Percentiles rank a stretch among this genome's conserved stretches.
Conservation (phyloP, 2,888 invertebrate species). For the Apotomis betuletana region DNA sequence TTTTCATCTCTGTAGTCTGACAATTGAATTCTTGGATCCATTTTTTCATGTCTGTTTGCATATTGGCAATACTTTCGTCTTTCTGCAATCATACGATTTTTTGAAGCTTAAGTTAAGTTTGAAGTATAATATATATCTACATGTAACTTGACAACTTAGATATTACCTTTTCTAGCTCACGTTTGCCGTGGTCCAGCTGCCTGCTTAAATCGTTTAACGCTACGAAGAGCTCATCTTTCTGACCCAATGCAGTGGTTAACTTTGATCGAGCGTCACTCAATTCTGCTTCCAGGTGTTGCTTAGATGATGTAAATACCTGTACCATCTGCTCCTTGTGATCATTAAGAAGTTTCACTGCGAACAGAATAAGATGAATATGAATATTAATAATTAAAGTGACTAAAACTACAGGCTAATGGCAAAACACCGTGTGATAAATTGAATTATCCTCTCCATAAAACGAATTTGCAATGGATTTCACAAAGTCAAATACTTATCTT, state of each 20-base stretch:
- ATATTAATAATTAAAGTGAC: no score
- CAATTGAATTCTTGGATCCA: constrained; percentile 51
- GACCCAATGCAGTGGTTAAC: constrained; percentile 43
- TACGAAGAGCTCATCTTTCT: constrained; percentile 48
- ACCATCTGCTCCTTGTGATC: constrained; percentile 53
- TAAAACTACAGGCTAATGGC: no score
- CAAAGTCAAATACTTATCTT: no score
- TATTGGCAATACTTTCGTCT: constrained; percentile 49
- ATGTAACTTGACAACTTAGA: neutral
- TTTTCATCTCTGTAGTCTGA: constrained; percentile 50
- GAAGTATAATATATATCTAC: no score
- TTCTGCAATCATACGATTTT: constrained; percentile 48
- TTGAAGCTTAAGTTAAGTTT: neutral
- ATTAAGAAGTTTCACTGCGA: constrained; percentile 51
- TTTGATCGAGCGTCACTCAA: constrained; percentile 45
- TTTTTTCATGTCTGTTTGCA: constrained; percentile 54
- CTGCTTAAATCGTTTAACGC: constrained; percentile 47
- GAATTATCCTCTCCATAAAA: no score
- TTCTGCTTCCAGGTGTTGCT: constrained; percentile 52
- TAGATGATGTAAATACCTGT: constrained; percentile 48
- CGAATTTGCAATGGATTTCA: no score
- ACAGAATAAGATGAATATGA: neutral
- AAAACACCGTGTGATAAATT: no score
- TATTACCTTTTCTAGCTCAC: constrained; percentile 50
- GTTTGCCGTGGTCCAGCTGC: constrained; percentile 46